Base-by-base conservation (phyloP, 2,797 vertebrate genomes). In the Pyrrhura leucotis region DNA sequence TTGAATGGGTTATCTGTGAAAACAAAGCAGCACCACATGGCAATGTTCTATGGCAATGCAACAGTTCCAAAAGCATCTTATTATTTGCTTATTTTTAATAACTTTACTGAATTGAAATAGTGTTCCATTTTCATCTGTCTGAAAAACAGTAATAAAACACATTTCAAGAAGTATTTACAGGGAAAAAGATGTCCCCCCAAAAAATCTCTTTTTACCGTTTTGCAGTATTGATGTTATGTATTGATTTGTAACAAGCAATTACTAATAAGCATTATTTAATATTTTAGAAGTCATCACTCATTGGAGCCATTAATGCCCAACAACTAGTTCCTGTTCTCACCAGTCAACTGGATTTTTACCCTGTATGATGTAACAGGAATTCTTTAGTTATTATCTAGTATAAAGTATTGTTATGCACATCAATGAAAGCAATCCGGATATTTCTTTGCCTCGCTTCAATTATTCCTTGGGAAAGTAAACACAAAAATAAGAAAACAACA, bases 401-500 rank as follows among this genome's bases (percentile, higher is more conserved):
- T 66, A 29, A 87, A 45, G 12, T 47, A 73, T 16, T 31, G 10
- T 1, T 81, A 21, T 33, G 23, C 17, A 63, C 44, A 88, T 35
- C 81, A 92, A 16, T 21, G 4, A 82, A 76, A 91, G 10, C 7
- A 37, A 68, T 47, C 2, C 4, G 35, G 53, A 29, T 68, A 67
- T 50, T 66, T 66, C 4, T 54, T 71, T 45, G 9, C 40, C 9
- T 69, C 77, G 21, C 19, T 72, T 31, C 56, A 62, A 67, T 68
- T 79, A 66, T 63, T 77, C 53, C 23, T 73, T 81, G 35, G 67
- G 23, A 87, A 91, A 86, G 63, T 51, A 81, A 84, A 63, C 56
- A 96, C 90, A 39, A 9, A 85, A 94, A 69, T 67, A 78, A 91
- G 72, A 84, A 85, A 65, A 40, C 25, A 67, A 97, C 98, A 74